phyloP scores from a whole-genome alignment of 2,797 vertebrate genomes.

The Clarias platycephalus region DNA sequence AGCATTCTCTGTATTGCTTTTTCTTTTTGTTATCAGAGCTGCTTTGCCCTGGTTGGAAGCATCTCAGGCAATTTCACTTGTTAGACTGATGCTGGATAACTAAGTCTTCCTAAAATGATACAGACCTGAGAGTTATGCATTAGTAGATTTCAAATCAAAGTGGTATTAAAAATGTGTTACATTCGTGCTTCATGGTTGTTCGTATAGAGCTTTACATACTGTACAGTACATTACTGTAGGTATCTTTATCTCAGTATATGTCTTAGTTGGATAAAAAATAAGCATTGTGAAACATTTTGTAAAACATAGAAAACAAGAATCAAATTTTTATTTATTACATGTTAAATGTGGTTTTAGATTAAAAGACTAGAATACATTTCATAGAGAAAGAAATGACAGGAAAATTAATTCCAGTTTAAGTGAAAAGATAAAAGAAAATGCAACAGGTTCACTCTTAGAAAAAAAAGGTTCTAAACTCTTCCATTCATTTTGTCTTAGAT shows the following conservation, averaged over 20 bases:
- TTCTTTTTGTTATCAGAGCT: neutral
- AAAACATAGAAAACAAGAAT: neutral
- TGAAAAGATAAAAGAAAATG: neutral
- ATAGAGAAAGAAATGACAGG: neutral
- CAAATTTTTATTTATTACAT: neutral
- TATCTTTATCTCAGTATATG: too few species aligned
- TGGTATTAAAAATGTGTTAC: neutral
- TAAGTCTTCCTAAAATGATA: slow-evolving; percentile 1
- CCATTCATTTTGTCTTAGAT: neutral
- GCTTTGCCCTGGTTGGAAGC: slow-evolving; percentile 11
- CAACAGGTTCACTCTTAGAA: neutral
- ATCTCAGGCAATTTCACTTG: slow-evolving; percentile 10
- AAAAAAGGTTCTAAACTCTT: neutral
- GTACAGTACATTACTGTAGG: neutral
- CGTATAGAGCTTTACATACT: neutral
- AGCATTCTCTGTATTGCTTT: slow-evolving; percentile 16
- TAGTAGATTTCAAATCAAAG: neutral
- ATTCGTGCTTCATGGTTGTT: neutral
- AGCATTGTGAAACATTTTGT: neutral
- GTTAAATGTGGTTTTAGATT: neutral
- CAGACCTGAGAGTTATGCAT: neutral
- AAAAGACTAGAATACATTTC: neutral
- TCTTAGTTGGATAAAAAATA: neutral
- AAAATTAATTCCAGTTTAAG: neutral
- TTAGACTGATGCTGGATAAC: neutral